Conservation (phyloP, 2,113 vertebrate species). For the Pterocles gutturalis region DNA sequence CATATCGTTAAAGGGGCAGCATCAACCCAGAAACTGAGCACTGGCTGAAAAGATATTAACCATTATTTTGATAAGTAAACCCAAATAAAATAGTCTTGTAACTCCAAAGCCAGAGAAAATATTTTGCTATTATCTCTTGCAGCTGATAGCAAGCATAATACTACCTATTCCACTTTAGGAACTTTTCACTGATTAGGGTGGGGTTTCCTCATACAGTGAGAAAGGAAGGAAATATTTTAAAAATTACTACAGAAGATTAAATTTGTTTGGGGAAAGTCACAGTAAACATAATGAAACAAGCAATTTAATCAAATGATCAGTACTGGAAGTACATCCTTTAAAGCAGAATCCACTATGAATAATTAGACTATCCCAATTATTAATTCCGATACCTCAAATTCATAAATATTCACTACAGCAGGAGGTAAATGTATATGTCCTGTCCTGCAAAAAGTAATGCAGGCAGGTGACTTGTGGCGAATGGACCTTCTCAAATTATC, state of each 20-base stretch:
- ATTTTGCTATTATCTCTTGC: constrained; percentile 29
- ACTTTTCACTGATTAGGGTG: background rate
- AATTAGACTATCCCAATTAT: background rate
- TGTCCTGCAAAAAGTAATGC: background rate
- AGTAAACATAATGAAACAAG: background rate
- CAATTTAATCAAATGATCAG: too few species aligned
- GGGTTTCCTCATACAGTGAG: background rate
- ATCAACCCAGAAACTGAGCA: background rate
- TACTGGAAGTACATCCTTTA: background rate
- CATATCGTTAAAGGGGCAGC: background rate
- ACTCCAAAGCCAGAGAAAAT: background rate
- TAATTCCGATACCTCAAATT: background rate
- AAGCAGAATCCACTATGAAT: background rate
- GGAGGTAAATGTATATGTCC: background rate
- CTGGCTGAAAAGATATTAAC: background rate
- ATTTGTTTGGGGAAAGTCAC: background rate
- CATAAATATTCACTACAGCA: background rate
- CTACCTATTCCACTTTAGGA: background rate
- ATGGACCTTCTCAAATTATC: background rate
- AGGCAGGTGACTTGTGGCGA: background rate
- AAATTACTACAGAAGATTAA: background rate
- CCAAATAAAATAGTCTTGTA: background rate
- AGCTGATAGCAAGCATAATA: background rate
- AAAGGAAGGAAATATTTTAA: background rate
- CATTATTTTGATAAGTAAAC: constrained; percentile 18